Base-by-base conservation (phyloP, 2,888 invertebrate genomes). In the Drosophila gaucha region DNA sequence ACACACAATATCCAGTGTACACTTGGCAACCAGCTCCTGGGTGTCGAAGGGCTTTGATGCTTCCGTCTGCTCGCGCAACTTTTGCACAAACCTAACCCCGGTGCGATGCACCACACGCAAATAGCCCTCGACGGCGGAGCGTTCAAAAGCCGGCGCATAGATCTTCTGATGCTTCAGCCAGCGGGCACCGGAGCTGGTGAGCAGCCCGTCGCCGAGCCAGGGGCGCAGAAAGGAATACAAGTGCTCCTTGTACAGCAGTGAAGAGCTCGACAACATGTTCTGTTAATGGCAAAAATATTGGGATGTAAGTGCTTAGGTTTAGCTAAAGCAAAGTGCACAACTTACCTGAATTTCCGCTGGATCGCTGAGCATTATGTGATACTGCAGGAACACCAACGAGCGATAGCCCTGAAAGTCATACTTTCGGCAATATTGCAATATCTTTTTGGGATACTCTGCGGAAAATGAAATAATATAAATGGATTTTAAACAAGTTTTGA, bases 161-260 rank as follows among this genome's bases (percentile, higher is more conserved):
- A 93, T 83, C 88, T 93, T 93, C 55, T 93, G 91, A 67, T 93
- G 92, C 28, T 92, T 90, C n/a, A 91, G 84, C 93, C 93, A 93
- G 70, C 92, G 92, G 24, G 90, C 88, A 28, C 89, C 84, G 55
- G 88, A 90, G 31, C 92, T 91, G 14, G 92, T 93, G 5, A 93
- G 82, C 1, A 93, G 88, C 5, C 93, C 93, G 33, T 92, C 89
- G 9, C 92, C 93, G 22, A 93, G 86, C 93, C 93, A 93, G 6
- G 92, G 91, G 5, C 82, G 83, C 1, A 93, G 63, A 50, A 90
- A 90, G 1, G 90, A 80, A 68, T 93, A 93, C 6, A 89, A 71
- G n/a, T 76, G 67, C 22, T 92, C 90, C 80, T 94, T 94, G 49
- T 91, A 91, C 10, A 93, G 90, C 63, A 92, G 89, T 49, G 89